Conservation (phyloP, 2,113 vertebrate species). For the Aegithalos caudatus region DNA sequence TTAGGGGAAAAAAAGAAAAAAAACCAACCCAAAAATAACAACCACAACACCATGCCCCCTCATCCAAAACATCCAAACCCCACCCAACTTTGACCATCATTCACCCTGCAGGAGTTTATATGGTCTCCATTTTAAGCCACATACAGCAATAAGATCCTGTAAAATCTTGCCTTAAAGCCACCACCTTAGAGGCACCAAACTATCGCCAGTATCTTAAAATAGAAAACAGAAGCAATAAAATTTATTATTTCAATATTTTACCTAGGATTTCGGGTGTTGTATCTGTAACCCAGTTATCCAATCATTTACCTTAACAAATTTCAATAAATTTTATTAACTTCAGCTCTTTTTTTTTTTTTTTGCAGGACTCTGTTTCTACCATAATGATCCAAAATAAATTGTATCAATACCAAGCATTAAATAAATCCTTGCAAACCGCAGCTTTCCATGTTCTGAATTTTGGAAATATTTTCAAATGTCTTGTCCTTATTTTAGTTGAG, state of each 20-base stretch:
- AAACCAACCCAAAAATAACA: background rate
- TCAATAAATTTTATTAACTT: background rate
- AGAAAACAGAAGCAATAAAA: background rate
- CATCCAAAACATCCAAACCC: background rate
- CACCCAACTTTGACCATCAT: background rate
- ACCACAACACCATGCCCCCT: background rate
- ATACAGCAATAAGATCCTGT: background rate
- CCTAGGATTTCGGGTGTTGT: background rate
- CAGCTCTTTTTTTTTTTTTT: background rate
- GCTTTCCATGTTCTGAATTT: background rate
- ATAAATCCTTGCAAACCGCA: background rate
- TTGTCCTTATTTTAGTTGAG: background rate
- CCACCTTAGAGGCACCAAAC: background rate
- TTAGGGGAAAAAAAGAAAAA: rapidly evolving
- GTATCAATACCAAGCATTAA: background rate
- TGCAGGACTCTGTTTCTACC: background rate
- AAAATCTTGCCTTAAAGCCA: background rate
- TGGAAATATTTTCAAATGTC: background rate
- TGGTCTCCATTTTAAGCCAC: background rate
- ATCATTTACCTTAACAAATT: background rate
- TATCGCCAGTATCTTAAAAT: background rate
- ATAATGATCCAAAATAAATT: background rate
- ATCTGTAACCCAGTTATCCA: background rate
- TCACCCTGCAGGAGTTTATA: background rate
- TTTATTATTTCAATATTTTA: background rate